Percentiles rank a stretch among this genome's conserved stretches.
phyloP scores from a whole-genome alignment of 2,797 vertebrate species.

The Sardinella longiceps region DNA sequence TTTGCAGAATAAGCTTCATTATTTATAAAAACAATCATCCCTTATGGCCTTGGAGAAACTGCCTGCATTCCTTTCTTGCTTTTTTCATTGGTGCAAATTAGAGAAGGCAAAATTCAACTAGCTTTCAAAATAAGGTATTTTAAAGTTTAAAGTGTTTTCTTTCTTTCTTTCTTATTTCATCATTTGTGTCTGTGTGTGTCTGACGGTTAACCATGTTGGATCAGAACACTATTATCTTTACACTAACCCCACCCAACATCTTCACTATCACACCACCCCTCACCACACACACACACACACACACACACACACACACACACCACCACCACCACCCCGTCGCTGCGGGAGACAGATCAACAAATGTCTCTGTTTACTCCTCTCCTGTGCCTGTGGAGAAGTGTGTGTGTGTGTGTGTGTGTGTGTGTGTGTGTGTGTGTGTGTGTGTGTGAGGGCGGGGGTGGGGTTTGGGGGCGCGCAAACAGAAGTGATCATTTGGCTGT shows the following conservation, averaged over 20 bases:
- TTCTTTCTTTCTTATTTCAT: background rate
- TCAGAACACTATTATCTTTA: background rate
- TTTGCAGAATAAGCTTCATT: background rate
- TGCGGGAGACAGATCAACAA: conserved; percentile 64
- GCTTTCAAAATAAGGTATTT: no score
- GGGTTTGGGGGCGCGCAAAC: conserved; percentile 41
- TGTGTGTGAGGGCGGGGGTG: conserved; percentile 15
- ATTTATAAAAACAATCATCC: background rate
- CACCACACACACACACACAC: background rate
- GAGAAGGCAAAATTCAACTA: no score
- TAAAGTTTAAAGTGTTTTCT: background rate
- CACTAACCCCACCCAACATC: background rate
- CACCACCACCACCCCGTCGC: conserved; percentile 19
- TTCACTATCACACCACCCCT: background rate
- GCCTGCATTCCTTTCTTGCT: background rate
- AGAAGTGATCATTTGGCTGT: conserved; percentile 82
- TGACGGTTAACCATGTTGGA: background rate
- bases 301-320: conserved; percentile 6
- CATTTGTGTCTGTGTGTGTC: conserved; percentile 23
- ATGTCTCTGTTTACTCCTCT: conserved; percentile 58
- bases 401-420: no score
- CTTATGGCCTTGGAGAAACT: background rate
- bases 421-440: no score
- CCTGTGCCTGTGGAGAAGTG: conserved; percentile 28
- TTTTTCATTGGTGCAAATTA: no score